These are phyloP conservation scores for Delichon dasypus DNA, from an alignment of 2,797 vertebrate species.

Conservation along the genomic window DNA sequence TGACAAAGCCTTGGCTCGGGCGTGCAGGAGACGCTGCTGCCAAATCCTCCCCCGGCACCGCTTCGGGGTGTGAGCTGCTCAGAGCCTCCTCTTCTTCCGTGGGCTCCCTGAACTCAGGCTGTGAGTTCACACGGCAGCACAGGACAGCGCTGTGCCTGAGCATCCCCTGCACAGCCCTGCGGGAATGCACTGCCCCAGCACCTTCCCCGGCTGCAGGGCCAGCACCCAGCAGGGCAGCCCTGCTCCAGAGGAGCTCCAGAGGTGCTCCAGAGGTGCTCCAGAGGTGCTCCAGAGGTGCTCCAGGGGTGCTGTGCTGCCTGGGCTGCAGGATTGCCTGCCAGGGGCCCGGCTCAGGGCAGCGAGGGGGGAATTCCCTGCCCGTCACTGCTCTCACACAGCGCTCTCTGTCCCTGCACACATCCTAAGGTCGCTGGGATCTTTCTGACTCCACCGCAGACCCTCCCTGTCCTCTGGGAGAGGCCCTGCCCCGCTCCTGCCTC, in stretches of 20 bases:
- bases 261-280: not conserved
- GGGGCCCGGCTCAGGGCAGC: not conserved
- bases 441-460: not conserved
- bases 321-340: not conserved
- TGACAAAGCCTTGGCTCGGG: not conserved
- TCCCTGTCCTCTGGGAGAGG: not conserved
- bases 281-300: not conserved
- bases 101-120: not conserved
- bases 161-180: not conserved
- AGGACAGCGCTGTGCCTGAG: not conserved
- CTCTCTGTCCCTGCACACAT: not conserved
- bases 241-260: not conserved
- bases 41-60: not conserved
- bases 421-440: not conserved
- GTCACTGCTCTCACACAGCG: fast-evolving
- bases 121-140: too few relatives aligned
- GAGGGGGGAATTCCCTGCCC: not conserved
- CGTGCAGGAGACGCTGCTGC: not conserved
- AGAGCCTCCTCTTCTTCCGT: not conserved
- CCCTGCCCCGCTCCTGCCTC: not conserved
- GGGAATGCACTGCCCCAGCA: not conserved
- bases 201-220: not conserved
- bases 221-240: not conserved
- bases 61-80: not conserved
- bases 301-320: not conserved